Base-by-base conservation (phyloP, 2,888 invertebrate genomes). In the Ganaspis brasiliensis region DNA sequence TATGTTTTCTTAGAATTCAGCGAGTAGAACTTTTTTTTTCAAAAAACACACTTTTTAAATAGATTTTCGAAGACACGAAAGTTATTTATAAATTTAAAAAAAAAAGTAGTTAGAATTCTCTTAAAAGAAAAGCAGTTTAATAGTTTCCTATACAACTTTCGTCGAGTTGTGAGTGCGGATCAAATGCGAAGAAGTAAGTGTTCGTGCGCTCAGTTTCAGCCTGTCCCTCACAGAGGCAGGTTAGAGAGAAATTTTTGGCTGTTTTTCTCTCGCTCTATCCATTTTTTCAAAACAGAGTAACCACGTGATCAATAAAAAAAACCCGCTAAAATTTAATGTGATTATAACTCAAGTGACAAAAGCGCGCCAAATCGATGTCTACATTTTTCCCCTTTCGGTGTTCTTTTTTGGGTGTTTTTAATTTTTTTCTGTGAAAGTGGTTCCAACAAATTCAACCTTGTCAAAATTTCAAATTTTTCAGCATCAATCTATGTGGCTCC, bases 351-450 rank as follows among this genome's bases (percentile, higher is more conserved):
- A n/a, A 45, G 63, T 67, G 63, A 67, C 5, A 6, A 63, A 40
- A 63, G 12, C 37, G 14, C 37, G 40, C 21, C 37, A 21, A 63
- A 63, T 63, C n/a, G n/a, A n/a, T n/a, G 63, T 19, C 61, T 31
- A 35, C 61, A 10, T 61, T 31, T 10, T 61, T 31, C 63, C 19
- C 12, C 5, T 12, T 40, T 40, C 40, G 37, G 21, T 63, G 16
- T 37, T 63, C 14, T 40, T 19, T 45, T 45, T 12, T 9, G 14
- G 19, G 63, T 63, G 61, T 37, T 63, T 9, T 35, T 2, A 21
- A 37, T 63, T 63, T 63, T 63, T 16, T 37, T 37, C 14, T 6
- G 61, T 63, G 61, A 63, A 63, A 40, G 61, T 63, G 61, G 5
- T 19, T 63, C 37, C 9, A 12, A 21, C 12, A 31, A 57, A 26